phyloP scores from a whole-genome alignment of 1,140 invertebrate species.

The Latrodectus geometricus region DNA sequence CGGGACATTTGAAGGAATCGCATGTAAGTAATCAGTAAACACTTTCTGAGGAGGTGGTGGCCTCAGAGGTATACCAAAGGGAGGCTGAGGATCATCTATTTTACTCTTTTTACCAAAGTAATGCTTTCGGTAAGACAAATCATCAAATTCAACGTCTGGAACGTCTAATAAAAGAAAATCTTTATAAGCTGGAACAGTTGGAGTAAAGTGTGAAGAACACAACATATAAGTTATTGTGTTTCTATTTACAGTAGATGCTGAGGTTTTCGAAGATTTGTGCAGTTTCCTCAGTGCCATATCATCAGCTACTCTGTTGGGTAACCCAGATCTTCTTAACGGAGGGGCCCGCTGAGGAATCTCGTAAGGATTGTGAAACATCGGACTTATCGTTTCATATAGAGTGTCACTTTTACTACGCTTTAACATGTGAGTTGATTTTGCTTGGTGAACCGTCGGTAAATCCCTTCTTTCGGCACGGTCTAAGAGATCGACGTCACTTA shows the following conservation, averaged over 20 bases:
- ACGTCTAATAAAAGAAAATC: constrained; percentile 71
- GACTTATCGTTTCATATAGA: not conserved
- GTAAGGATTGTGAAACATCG: constrained; percentile 19
- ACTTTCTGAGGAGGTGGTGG: constrained; percentile 76
- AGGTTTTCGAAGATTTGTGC: constrained; percentile 70
- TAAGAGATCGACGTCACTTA: constrained; percentile 84
- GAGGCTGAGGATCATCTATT: constrained; percentile 83
- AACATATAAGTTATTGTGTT: constrained; percentile 80
- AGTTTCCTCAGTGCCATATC: constrained; percentile 84
- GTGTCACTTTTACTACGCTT: constrained; percentile 31
- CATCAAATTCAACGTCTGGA: constrained; percentile 85
- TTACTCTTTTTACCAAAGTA: constrained; percentile 80
- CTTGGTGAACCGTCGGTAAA: constrained; percentile 73
- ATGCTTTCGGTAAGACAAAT: constrained; percentile 84
- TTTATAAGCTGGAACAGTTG: constrained; percentile 62
- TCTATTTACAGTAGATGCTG: constrained; percentile 72
- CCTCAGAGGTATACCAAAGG: constrained; percentile 88
- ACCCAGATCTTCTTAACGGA: constrained; percentile 67
- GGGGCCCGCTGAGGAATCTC: constrained; percentile 65
- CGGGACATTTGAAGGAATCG: constrained; percentile 70
- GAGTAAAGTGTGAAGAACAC: constrained; percentile 76
- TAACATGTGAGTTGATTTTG: not conserved
- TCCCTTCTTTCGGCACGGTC: constrained; percentile 82
- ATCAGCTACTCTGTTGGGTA: constrained; percentile 78
- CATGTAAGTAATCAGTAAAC: constrained; percentile 85